These are phyloP conservation scores for Erethizon dorsatum DNA, from an alignment of 2,797 vertebrate genomes.

Conservation along the genomic window DNA sequence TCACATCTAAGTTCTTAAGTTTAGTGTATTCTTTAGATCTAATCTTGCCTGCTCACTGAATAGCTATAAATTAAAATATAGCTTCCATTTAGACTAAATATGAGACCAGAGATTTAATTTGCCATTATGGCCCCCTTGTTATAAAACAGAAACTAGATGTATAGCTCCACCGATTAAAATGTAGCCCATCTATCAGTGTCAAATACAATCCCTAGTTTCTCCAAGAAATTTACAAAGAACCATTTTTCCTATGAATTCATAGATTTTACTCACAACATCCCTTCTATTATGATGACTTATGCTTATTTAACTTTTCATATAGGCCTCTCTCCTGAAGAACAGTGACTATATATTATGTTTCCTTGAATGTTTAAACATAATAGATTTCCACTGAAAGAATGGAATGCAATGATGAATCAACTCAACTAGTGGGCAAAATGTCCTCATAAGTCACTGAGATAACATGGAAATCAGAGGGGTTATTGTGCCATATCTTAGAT, in stretches of 20 bases:
- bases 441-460: not conserved
- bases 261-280: not conserved
- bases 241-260: not conserved
- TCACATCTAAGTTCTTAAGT: not conserved
- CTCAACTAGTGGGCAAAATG: not conserved
- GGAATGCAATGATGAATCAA: not conserved
- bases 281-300: not conserved
- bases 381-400: conserved; percentile 5
- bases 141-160: conserved; percentile 10
- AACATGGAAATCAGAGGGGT: not conserved
- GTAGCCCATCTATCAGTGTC: not conserved
- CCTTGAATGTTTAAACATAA: not conserved
- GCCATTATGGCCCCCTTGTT: not conserved
- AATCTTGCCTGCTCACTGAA: not conserved
- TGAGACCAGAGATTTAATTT: conserved; percentile 12
- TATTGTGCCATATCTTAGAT: not conserved
- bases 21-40: conserved; percentile 14
- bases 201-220: not conserved
- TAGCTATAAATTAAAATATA: conserved; percentile 7
- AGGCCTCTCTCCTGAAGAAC: not conserved
- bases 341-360: not conserved
- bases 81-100: conserved; percentile 37
- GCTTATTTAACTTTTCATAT: not conserved
- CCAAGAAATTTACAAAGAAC: not conserved
- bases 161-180: not conserved